Conservation (phyloP, 1,140 invertebrate genomes). For the Camponotus vicinus region DNA sequence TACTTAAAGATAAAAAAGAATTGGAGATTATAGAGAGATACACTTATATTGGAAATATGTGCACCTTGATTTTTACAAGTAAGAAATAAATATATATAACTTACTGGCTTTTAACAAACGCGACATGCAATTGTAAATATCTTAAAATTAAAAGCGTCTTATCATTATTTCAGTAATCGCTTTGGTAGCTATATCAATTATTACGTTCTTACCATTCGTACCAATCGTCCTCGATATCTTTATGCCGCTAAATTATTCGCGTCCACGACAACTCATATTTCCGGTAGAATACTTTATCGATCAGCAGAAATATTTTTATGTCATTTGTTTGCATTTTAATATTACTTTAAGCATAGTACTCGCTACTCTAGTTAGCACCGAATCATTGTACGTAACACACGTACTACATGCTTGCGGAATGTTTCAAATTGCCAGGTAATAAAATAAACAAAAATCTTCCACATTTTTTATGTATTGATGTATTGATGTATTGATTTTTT, state of each 20-base stretch:
- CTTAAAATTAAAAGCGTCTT: background rate
- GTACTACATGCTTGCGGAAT: conserved; percentile 47
- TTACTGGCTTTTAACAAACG: background rate
- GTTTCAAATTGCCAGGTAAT: conserved; percentile 54
- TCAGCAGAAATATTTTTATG: conserved; percentile 68
- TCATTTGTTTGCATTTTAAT: conserved; percentile 52
- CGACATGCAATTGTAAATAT: background rate
- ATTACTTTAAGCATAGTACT: conserved; percentile 49
- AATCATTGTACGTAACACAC: conserved; percentile 28
- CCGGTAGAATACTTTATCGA: conserved; percentile 66
- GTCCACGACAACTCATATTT: conserved; percentile 14
- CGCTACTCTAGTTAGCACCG: conserved; percentile 64
- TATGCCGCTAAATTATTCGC: conserved; percentile 25
- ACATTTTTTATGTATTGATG: background rate
- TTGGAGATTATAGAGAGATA: conserved; percentile 27
- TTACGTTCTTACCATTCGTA: background rate
- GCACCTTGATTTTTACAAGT: conserved; percentile 39
- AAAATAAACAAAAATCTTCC: background rate
- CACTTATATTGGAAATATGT: conserved; percentile 37
- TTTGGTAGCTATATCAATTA: background rate
- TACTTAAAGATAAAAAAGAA: conserved; percentile 55
- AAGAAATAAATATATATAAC: conserved; percentile 5
- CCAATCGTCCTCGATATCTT: conserved; percentile 31
- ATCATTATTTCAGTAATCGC: conserved; percentile 26
- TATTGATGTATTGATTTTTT: too few relatives aligned